Percentiles rank a stretch among this genome's conserved stretches.
These are phyloP conservation scores for Ganaspis sp. DNA, from an alignment of 1,140 invertebrate species.

Conservation along the genomic window DNA sequence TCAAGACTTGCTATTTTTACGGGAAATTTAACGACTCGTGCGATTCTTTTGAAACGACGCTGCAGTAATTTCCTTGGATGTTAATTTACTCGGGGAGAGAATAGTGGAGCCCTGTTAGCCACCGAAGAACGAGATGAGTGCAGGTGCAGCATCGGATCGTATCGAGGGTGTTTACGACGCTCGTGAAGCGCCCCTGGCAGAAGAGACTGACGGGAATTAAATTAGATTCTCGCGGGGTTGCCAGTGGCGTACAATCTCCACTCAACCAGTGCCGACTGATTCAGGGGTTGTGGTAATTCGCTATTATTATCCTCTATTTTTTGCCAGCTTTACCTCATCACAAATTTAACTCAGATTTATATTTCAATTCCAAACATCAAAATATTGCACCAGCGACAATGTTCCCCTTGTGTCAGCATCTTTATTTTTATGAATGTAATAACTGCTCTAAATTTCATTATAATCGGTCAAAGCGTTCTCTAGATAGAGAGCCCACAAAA, in stretches of 20 bases:
- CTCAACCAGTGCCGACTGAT: background rate
- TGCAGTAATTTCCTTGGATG: background rate
- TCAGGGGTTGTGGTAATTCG: background rate
- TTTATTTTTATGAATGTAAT: too few relatives aligned
- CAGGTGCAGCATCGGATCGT: slow-evolving; percentile 44
- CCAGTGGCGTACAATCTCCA: slow-evolving; percentile 36
- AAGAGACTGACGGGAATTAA: slow-evolving; percentile 61
- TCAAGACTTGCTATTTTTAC: background rate
- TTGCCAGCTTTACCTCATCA: background rate
- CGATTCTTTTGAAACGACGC: background rate
- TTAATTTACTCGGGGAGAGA: slow-evolving; percentile 4
- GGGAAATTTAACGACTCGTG: background rate
- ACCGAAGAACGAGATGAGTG: slow-evolving; percentile 47
- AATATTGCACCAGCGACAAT: too few relatives aligned
- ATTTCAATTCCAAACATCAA: too few relatives aligned
- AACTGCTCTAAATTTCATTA: too few relatives aligned
- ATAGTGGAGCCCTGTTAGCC: background rate
- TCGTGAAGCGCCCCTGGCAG: slow-evolving; percentile 45
- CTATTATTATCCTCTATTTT: background rate
- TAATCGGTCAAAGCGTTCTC: too few relatives aligned
- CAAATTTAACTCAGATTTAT: background rate
- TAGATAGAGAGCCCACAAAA: too few relatives aligned
- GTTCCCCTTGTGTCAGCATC: too few relatives aligned
- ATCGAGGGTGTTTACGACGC: slow-evolving; percentile 57
- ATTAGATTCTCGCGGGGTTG: slow-evolving; percentile 59